A percentile compares a stretch with the other conserved stretches of the same genome.
Conservation (phyloP, 2,888 invertebrate species). For the Ennomos fuscantarius region DNA sequence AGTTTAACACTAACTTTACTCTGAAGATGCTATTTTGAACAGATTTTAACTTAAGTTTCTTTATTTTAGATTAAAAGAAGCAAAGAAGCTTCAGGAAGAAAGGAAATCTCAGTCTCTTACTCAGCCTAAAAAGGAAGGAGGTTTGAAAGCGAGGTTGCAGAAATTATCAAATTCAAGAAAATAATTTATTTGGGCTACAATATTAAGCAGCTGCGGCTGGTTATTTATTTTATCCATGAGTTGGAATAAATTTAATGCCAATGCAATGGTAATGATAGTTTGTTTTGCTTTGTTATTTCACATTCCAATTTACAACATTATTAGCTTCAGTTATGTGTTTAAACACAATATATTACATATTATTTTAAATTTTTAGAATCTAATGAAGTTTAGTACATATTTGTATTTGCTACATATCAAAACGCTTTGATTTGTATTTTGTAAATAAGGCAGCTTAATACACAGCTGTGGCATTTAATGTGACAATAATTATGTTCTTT, state of each 20-base stretch:
- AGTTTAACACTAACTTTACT: background rate
- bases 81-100: constrained; percentile 85
- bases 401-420: background rate
- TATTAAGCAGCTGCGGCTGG: too few relatives aligned
- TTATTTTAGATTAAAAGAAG: constrained; percentile 85
- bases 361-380: too few relatives aligned
- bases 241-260: background rate
- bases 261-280: constrained; percentile 14
- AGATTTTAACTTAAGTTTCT: constrained; percentile 6
- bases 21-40: too few relatives aligned
- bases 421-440: background rate
- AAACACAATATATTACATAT: background rate
- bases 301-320: constrained; percentile 8
- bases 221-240: too few relatives aligned
- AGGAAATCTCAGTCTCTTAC: constrained; percentile 80
- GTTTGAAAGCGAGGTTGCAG: constrained; percentile 87
- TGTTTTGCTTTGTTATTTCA: constrained; percentile 22
- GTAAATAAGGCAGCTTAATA: too few relatives aligned
- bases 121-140: constrained; percentile 87
- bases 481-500: too few relatives aligned
- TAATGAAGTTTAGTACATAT: too few relatives aligned
- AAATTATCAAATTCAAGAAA: constrained; percentile 79
- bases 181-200: constrained; percentile 32
- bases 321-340: background rate
- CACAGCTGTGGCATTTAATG: too few relatives aligned